Evolutionary conservation across 2,797 vertebrate species (phyloP).

Genomic region (Sebastes diaconus): DNA sequence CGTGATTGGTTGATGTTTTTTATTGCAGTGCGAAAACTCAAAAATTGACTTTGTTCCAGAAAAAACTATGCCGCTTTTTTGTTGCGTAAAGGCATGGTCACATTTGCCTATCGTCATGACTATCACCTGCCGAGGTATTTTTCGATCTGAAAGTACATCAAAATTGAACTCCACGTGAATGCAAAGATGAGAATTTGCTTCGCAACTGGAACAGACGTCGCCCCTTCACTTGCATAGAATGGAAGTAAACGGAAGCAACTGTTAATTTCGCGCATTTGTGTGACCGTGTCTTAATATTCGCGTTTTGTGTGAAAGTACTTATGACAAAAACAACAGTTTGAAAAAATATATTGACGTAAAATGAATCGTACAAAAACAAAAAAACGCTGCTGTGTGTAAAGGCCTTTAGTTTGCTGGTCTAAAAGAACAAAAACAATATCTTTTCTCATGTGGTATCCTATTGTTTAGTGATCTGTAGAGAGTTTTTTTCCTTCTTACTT

Average conservation of each 20-base stretch:
- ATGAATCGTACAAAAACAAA: too few relatives aligned
- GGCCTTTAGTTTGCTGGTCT: not conserved
- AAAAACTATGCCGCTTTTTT: not conserved
- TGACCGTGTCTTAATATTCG: too few relatives aligned
- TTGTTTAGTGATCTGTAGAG: too few relatives aligned
- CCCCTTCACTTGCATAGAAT: not conserved
- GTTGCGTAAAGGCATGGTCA: not conserved
- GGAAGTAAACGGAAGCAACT: accelerated
- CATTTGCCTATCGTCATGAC: not conserved
- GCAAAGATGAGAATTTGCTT: not conserved
- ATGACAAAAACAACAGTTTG: too few relatives aligned
- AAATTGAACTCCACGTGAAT: not conserved
- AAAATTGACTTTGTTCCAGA: accelerated
- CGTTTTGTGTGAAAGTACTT: too few relatives aligned
- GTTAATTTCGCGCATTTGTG: too few relatives aligned
- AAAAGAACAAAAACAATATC: too few relatives aligned
- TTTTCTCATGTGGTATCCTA: too few relatives aligned
- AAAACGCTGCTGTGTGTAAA: too few relatives aligned
- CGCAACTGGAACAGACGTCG: not conserved
- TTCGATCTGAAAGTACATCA: not conserved
- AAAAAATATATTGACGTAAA: too few relatives aligned
- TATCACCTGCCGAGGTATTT: not conserved
- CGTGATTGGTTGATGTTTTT: too few relatives aligned
- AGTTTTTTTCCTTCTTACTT: not conserved
- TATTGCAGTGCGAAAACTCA: too few relatives aligned